Percentiles rank a stretch among this genome's conserved stretches.
Evolutionary conservation across 2,888 invertebrate species (phyloP).

Genomic region (Calameuta pallipes): DNA sequence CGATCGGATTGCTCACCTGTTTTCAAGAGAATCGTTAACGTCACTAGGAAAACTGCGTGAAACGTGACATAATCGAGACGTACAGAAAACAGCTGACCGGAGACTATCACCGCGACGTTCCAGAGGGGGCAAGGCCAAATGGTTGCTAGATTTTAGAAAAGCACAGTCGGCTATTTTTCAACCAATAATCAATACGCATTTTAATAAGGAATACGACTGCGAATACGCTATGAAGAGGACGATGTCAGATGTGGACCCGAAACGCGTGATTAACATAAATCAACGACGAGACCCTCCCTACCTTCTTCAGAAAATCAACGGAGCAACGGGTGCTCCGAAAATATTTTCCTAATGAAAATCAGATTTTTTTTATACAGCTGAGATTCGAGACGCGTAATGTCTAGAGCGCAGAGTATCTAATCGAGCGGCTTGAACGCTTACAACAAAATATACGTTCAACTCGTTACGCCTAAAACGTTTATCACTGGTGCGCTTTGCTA

Average conservation of each 20-base stretch:
- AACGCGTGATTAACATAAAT: conserved; percentile 19
- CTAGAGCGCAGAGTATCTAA: neutral
- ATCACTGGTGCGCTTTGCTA: conserved; percentile 29
- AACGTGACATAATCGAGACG: neutral
- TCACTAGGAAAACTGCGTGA: neutral
- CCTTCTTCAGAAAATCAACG: conserved; percentile 36
- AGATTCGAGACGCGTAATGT: neutral
- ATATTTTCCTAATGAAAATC: conserved; percentile 33
- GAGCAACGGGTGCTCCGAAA: conserved; percentile 31
- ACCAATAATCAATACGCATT: conserved; percentile 5
- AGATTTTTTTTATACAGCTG: neutral
- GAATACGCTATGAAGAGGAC: neutral
- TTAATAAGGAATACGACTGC: neutral
- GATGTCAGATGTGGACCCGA: neutral
- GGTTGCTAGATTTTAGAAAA: neutral
- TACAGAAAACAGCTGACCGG: conserved; percentile 18
- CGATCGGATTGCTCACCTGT: neutral
- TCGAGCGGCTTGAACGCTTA: neutral
- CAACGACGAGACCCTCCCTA: conserved; percentile 37
- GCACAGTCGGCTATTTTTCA: conserved; percentile 1
- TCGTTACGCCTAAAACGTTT: conserved; percentile 22
- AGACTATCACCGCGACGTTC: neutral
- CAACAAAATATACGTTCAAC: conserved; percentile 30
- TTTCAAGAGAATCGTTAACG: neutral
- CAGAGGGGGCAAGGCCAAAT: conserved; percentile 2